phyloP scores from a whole-genome alignment of 2,113 vertebrate species.

The Sander vitreus region DNA sequence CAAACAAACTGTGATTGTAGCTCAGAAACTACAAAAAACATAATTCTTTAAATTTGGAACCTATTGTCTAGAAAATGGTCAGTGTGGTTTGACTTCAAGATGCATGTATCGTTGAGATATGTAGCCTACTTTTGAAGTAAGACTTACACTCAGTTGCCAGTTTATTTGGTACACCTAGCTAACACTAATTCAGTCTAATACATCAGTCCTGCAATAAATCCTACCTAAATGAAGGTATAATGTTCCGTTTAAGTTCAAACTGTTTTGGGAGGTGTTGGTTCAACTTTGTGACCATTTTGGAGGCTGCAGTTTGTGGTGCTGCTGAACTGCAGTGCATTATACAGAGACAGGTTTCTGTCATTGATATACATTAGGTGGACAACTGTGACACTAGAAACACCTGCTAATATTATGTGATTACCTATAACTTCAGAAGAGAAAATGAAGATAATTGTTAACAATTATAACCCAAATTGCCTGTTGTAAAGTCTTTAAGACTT shows the following conservation, averaged over 20 bases:
- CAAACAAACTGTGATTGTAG: neutral
- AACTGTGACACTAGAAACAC: neutral
- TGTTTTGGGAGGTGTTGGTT: neutral
- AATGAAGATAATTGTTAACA: neutral
- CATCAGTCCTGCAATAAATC: neutral
- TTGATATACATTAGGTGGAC: neutral
- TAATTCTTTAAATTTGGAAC: neutral
- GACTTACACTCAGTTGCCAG: neutral
- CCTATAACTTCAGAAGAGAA: neutral
- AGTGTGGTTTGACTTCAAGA: neutral
- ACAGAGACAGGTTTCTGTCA: neutral
- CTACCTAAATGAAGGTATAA: neutral
- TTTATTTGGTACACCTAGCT: neutral
- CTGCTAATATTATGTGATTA: neutral
- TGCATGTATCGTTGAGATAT: neutral
- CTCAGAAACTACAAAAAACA: neutral
- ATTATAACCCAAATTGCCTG: too few relatives aligned
- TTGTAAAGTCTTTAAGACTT: too few relatives aligned
- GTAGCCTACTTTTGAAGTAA: neutral
- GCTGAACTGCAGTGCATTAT: neutral
- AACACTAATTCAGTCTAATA: neutral
- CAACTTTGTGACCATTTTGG: neutral
- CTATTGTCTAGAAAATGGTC: neutral
- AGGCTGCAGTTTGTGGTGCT: neutral
- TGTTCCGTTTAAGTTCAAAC: neutral